These are phyloP conservation scores for Chlorops oryzae DNA, from an alignment of 1,140 invertebrate genomes.

Conservation along the genomic window DNA sequence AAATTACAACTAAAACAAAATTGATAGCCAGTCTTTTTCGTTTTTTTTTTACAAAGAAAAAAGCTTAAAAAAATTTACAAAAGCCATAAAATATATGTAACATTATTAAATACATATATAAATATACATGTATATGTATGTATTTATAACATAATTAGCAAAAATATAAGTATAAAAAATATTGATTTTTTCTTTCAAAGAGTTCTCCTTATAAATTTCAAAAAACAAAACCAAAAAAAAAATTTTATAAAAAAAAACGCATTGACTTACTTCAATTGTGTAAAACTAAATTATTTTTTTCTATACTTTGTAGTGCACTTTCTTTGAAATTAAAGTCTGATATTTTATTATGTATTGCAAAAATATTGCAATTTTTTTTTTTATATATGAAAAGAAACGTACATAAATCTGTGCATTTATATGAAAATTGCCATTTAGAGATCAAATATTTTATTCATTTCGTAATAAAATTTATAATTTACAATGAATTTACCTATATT, in stretches of 20 bases:
- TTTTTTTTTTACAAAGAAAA: neutral
- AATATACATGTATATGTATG: constrained; percentile 46
- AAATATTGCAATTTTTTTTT: no score
- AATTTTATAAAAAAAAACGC: constrained; percentile 1
- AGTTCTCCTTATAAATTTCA: constrained; percentile 17
- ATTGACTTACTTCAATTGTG: constrained; percentile 23
- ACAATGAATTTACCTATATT: no score
- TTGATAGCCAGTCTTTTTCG: constrained; percentile 13
- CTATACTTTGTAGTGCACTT: constrained; percentile 40
- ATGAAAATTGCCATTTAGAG: no score
- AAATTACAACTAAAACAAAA: constrained; percentile 18
- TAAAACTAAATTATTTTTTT: constrained; percentile 18
- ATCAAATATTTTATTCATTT: no score
- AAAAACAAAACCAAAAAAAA: constrained; percentile 11
- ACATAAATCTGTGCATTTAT: no score
- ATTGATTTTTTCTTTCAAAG: constrained; percentile 5
- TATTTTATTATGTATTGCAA: no score
- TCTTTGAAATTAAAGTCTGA: constrained; percentile 47
- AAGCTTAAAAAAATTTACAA: constrained; percentile 29
- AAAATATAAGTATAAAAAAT: constrained; percentile 2
- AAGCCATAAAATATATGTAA: constrained; percentile 46
- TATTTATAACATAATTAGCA: constrained; percentile 30
- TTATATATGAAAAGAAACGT: no score
- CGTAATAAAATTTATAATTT: no score
- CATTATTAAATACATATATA: constrained; percentile 34